These are phyloP conservation scores for Leptodactylus fallax DNA, from an alignment of 2,797 vertebrate genomes.

Conservation along the genomic window DNA sequence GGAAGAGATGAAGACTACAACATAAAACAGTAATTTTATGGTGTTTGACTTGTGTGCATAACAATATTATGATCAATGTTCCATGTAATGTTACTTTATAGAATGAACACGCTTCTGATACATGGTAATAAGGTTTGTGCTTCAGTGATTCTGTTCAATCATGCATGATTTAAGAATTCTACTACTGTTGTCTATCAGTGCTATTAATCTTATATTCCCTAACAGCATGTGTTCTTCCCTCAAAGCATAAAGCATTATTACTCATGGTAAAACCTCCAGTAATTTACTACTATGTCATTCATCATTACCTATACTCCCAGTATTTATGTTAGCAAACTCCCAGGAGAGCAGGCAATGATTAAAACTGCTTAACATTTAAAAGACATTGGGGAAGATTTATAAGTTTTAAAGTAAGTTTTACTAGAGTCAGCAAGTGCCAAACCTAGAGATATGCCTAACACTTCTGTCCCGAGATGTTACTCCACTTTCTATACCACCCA, in stretches of 20 bases:
- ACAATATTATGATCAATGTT: conserved; percentile 24
- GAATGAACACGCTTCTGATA: conserved; percentile 7
- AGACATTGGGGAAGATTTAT: no score
- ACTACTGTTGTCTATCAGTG: neutral
- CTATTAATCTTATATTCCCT: conserved; percentile 1
- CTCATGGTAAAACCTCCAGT: neutral
- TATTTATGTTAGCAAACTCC: neutral
- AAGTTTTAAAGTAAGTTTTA: no score
- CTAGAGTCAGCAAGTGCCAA: no score
- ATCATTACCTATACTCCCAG: neutral
- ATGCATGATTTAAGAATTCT: neutral
- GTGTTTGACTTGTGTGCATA: neutral
- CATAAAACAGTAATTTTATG: neutral
- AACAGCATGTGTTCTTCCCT: neutral
- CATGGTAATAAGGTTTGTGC: neutral
- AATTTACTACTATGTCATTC: neutral
- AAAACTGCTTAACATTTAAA: no score
- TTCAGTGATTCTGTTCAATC: neutral
- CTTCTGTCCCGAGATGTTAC: no score
- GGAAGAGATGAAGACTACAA: neutral
- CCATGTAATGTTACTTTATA: neutral
- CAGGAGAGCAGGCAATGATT: neutral
- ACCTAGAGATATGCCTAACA: no score
- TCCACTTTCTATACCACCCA: no score
- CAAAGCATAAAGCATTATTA: neutral